Base-by-base conservation (phyloP, 1,140 invertebrate genomes). In the Babylonia areolata region DNA sequence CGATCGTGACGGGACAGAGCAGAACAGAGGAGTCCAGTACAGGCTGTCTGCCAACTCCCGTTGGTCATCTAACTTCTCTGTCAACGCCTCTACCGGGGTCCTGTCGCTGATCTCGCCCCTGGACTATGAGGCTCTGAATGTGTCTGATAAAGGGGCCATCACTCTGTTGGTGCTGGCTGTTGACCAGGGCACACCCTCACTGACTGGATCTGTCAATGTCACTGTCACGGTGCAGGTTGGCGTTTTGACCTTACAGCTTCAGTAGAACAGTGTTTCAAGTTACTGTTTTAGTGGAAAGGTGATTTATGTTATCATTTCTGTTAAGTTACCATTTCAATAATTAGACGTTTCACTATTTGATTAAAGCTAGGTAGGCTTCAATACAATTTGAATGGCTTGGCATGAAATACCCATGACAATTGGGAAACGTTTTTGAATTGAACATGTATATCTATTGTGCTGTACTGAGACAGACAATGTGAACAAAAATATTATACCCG, bases 221-320 rank as follows among this genome's bases (percentile, higher is more conserved):
- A 69, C 64, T 40, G 81, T 83, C 81, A 83, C 81, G 0, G 81
- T 83, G 12, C 54, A 83, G 81, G 81, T 83, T 5, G 28, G 58
- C 28, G 17, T 64, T 64, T 23, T 64, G 6, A 28, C 28, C 5
- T 64, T 23, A 28, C 28, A 23, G 12, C 15, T 12, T 64, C 58
- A 28, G 15, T 23, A 51, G 17, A 2, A 12, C 17, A 51, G 17
- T 51, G 46, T 73, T 6, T 31, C 6, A 73, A 73, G 31, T 33
- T 1, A 15, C 15, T 1, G 31, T n/a, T 31, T 6, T n/a, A 12
- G 28, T 51, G 9, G 46, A 51, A 12, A 51, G 46, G 42, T 9
- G 17, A 51, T 12, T 12, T 51, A 0, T 51, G 46, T 17, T 51
- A 9, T 51, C 46, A 51, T 17, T 12, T 51, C 9, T 9, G 17